Percentiles rank a stretch among this genome's conserved stretches.
Conservation (phyloP, 1,140 invertebrate genomes). For the Calycopis cecrops region DNA sequence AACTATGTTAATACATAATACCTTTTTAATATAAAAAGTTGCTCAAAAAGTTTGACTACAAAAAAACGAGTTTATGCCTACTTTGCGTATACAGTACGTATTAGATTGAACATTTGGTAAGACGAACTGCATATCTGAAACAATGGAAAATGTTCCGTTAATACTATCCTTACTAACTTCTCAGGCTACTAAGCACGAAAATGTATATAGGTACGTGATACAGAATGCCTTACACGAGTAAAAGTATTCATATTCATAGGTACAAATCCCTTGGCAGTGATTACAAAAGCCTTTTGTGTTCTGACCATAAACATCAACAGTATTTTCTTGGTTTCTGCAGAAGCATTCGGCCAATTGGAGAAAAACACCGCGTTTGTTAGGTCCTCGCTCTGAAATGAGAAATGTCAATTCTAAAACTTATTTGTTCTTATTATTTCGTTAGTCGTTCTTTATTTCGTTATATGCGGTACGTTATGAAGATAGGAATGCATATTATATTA, state of each 20-base stretch:
- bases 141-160: constrained; percentile 14
- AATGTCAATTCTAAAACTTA: no score
- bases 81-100: constrained; percentile 42
- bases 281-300: constrained; percentile 53
- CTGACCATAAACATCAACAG: constrained; percentile 51
- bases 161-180: background rate
- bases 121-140: constrained; percentile 64
- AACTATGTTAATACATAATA: no score
- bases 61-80: background rate
- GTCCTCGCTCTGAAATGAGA: constrained; percentile 43
- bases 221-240: constrained; percentile 41
- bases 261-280: constrained; percentile 55
- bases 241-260: constrained; percentile 62
- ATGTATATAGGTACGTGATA: no score
- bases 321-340: constrained; percentile 42
- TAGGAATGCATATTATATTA: no score
- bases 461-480: no score
- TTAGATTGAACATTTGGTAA: constrained; percentile 55
- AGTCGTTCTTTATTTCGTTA: no score
- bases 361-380: constrained; percentile 49
- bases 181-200: background rate
- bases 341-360: constrained; percentile 48
- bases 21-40: background rate
- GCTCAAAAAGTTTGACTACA: background rate
- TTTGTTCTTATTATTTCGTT: no score